phyloP scores from a whole-genome alignment of 2,113 vertebrate species.

The Entomyzon cyanotis region DNA sequence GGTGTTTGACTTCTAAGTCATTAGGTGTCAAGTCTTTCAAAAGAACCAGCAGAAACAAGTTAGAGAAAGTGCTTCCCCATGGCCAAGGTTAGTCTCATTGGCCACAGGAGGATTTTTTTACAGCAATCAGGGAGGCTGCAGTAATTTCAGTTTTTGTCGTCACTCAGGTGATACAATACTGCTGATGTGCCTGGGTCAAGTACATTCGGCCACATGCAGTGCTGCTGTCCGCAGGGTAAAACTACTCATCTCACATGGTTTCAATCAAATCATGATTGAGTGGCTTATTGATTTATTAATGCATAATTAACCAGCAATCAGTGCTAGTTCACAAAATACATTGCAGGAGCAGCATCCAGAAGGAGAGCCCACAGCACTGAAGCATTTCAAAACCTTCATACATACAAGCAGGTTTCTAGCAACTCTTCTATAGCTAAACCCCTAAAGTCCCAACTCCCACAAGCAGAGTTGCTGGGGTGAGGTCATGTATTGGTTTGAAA shows the following conservation, averaged over 20 bases:
- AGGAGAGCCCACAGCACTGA: not conserved
- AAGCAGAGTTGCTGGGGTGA: fast-evolving
- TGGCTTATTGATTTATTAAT: constrained; percentile 18
- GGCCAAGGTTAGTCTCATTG: not conserved
- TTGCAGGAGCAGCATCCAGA: not conserved
- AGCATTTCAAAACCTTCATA: not conserved
- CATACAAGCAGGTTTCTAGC: not conserved
- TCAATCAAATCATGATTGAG: not conserved
- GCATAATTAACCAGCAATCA: not conserved
- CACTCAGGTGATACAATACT: not conserved
- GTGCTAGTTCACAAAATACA: not conserved
- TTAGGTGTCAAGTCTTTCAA: not conserved
- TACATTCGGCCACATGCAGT: not conserved
- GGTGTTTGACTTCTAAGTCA: not conserved
- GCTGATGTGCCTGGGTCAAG: not conserved
- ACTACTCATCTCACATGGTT: not conserved
- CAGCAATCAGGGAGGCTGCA: not conserved
- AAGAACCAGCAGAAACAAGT: not conserved
- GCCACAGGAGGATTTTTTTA: not conserved
- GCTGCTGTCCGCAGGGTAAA: not conserved
- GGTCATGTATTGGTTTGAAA: too few species aligned
- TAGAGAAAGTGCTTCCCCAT: not conserved
- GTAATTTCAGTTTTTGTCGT: not conserved
- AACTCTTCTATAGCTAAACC: not conserved
- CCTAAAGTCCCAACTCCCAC: not conserved